phyloP scores from a whole-genome alignment of 2,113 vertebrate genomes.

The Saiga tatarica region DNA sequence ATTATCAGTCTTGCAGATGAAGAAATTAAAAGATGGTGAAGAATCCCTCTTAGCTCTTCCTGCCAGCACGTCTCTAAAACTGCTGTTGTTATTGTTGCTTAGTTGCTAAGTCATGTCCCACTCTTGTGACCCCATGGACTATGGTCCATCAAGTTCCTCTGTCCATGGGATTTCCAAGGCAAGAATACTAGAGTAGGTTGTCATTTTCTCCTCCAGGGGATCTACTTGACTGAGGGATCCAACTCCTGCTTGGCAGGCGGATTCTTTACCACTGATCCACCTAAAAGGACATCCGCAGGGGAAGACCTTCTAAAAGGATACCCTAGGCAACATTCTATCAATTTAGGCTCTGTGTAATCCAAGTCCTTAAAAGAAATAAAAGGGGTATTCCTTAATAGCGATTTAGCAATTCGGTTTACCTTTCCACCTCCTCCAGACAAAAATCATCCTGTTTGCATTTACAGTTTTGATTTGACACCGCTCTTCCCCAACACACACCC shows the following conservation, averaged over 20 bases:
- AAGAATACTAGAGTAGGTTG: background rate
- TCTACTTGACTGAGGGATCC: background rate
- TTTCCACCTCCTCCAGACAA: background rate
- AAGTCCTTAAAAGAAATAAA: background rate
- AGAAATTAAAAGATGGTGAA: background rate
- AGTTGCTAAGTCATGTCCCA: background rate
- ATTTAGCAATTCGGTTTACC: background rate
- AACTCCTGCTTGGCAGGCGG: background rate
- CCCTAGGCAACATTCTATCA: background rate
- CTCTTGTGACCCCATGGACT: background rate
- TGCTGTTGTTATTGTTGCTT: background rate
- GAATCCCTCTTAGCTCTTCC: background rate
- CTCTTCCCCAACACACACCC: fast-evolving
- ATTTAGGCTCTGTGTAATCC: no score
- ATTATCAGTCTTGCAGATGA: background rate
- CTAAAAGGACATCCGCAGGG: background rate
- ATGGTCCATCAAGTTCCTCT: background rate
- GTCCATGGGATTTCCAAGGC: background rate
- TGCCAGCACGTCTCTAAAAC: background rate
- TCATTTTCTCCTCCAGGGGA: background rate
- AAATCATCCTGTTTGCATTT: background rate
- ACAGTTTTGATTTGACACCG: fast-evolving
- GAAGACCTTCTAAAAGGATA: background rate
- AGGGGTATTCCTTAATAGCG: background rate
- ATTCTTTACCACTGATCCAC: background rate